Conservation (phyloP, 2,797 vertebrate species). For the Crax fasciolata region DNA sequence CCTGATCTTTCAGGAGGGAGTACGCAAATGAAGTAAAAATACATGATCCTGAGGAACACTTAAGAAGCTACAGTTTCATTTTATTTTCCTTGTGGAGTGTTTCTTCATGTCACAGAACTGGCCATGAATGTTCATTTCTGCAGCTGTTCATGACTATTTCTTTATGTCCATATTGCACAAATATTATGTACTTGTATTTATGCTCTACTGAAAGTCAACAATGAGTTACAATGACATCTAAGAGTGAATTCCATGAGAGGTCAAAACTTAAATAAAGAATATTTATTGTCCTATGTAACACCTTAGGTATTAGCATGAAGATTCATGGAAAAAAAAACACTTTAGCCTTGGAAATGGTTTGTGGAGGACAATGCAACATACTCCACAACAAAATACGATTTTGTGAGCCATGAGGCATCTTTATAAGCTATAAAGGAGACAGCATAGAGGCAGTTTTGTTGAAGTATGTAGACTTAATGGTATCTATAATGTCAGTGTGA, state of each 20-base stretch:
- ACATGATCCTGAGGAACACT: not conserved
- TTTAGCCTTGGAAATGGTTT: constrained; percentile 76
- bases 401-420: constrained; percentile 78
- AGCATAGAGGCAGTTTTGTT: constrained; percentile 79
- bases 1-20: not conserved
- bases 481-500: constrained; percentile 78
- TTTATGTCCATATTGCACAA: not conserved
- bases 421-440: constrained; percentile 79
- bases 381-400: constrained; percentile 67
- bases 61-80: not conserved
- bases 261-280: constrained; percentile 14
- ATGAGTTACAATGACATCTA: not conserved
- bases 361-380: constrained; percentile 74
- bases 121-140: rapidly evolving
- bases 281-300: not conserved
- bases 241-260: not conserved
- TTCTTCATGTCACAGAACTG: not conserved
- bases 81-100: not conserved
- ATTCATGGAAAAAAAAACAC: constrained; percentile 69
- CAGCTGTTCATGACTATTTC: constrained; percentile 21
- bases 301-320: not conserved
- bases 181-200: not conserved
- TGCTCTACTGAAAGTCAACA: not conserved
- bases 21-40: not conserved
- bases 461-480: constrained; percentile 82